Conservation (phyloP, 2,113 vertebrate species). For the Gopherus flavomarginatus region DNA sequence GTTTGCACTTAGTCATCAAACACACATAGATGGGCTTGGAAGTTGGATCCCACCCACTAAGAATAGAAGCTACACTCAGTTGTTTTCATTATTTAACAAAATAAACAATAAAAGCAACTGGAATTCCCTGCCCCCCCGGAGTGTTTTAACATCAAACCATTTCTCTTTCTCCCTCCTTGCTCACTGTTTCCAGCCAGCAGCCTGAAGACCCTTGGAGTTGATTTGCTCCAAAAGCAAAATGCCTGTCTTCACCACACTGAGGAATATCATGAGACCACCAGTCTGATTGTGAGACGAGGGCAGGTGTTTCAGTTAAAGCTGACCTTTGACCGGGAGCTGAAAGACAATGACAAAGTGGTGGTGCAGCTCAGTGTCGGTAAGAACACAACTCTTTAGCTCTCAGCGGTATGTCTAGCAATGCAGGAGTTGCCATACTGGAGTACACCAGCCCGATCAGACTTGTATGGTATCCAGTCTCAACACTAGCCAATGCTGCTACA, state of each 20-base stretch:
- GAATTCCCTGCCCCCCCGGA: neutral
- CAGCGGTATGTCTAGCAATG: neutral
- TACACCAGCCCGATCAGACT: neutral
- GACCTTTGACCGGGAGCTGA: slow-evolving; percentile 27
- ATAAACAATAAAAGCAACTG: neutral
- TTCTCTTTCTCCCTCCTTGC: neutral
- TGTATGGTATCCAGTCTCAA: neutral
- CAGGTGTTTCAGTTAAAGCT: slow-evolving; percentile 54
- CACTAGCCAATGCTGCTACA: neutral
- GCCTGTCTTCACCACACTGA: slow-evolving; percentile 16
- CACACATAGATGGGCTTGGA: neutral
- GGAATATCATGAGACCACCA: slow-evolving; percentile 6
- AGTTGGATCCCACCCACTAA: neutral
- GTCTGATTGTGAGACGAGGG: slow-evolving; percentile 66
- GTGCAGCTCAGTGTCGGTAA: slow-evolving; percentile 45
- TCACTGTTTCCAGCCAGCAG: neutral
- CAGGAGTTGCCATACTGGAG: neutral
- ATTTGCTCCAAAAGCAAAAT: slow-evolving; percentile 63
- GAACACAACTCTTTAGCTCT: neutral
- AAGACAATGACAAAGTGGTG: neutral
- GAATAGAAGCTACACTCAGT: neutral
- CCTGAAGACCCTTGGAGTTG: slow-evolving; percentile 36
- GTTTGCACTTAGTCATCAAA: neutral
- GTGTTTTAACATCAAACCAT: neutral
- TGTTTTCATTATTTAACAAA: neutral